A percentile compares a stretch with the other conserved stretches of the same genome.
Conservation (phyloP, 2,113 vertebrate genomes). For the Gracilinanus agilis region DNA sequence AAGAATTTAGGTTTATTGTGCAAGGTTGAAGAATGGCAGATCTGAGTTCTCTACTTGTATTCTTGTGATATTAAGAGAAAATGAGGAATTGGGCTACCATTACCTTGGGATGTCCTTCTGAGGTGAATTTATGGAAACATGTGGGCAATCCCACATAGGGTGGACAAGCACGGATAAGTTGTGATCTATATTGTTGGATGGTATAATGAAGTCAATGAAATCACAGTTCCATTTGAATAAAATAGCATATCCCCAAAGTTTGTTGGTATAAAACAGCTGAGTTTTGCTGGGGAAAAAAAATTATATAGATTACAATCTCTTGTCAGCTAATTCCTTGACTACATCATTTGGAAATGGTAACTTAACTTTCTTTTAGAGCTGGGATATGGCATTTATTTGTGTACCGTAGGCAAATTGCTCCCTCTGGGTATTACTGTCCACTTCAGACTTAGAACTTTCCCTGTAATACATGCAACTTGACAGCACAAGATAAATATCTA, state of each 20-base stretch:
- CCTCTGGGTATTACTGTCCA: neutral
- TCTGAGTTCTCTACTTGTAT: neutral
- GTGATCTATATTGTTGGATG: neutral
- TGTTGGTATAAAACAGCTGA: neutral
- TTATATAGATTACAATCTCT: neutral
- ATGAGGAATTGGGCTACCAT: neutral
- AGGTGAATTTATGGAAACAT: neutral
- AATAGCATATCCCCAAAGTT: neutral
- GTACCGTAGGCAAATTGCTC: neutral
- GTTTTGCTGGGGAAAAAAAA: neutral
- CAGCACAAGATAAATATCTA: neutral
- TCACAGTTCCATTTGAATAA: neutral
- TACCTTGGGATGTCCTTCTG: neutral
- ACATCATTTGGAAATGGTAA: neutral
- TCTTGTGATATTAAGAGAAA: neutral
- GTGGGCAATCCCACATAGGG: neutral
- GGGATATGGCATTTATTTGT: neutral
- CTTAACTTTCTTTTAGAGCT: neutral
- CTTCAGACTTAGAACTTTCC: neutral
- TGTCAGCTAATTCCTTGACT: neutral
- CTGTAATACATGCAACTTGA: neutral
- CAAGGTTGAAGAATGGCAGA: neutral
- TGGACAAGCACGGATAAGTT: neutral
- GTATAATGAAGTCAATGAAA: neutral
- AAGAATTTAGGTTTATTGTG: neutral